Evolutionary conservation across 1,140 invertebrate species (phyloP).

Genomic region (Penaeus vannamei): DNA sequence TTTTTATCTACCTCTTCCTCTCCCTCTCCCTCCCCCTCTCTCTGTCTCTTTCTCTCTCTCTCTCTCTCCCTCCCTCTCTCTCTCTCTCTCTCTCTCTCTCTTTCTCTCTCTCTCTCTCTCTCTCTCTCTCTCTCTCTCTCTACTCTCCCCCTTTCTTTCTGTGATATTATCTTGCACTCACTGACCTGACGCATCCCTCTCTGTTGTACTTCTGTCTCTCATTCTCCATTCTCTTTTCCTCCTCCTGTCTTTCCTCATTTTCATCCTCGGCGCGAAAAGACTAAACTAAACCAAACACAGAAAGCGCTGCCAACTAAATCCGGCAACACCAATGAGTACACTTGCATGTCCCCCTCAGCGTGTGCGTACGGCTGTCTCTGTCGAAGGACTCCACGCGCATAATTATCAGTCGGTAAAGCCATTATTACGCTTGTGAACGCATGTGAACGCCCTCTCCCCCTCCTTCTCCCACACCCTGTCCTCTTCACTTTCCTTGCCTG

Average conservation of each 20-base stretch:
- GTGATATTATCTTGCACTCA: neutral
- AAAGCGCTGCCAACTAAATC: too few relatives aligned
- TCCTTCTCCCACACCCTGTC: neutral
- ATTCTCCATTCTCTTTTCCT: neutral
- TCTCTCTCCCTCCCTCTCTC: neutral
- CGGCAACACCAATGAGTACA: too few relatives aligned
- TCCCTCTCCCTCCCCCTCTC: neutral
- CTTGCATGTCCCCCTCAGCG: too few relatives aligned
- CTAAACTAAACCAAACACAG: too few relatives aligned
- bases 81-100: neutral
- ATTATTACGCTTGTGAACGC: too few relatives aligned
- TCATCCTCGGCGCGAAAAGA: too few relatives aligned
- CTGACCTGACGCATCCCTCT: neutral
- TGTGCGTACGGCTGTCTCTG: too few relatives aligned
- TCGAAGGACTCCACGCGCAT: too few relatives aligned
- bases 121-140: neutral
- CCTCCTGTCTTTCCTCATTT: neutral
- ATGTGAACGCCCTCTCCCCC: neutral
- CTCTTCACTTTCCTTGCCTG: neutral
- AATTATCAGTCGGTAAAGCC: too few relatives aligned
- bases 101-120: conserved; percentile 13
- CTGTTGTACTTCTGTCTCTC: neutral
- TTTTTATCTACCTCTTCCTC: too few relatives aligned
- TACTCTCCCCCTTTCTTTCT: neutral
- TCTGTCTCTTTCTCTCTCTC: neutral